These are phyloP conservation scores for Cyclophora punctaria DNA, from an alignment of 2,888 invertebrate species.

Conservation along the genomic window DNA sequence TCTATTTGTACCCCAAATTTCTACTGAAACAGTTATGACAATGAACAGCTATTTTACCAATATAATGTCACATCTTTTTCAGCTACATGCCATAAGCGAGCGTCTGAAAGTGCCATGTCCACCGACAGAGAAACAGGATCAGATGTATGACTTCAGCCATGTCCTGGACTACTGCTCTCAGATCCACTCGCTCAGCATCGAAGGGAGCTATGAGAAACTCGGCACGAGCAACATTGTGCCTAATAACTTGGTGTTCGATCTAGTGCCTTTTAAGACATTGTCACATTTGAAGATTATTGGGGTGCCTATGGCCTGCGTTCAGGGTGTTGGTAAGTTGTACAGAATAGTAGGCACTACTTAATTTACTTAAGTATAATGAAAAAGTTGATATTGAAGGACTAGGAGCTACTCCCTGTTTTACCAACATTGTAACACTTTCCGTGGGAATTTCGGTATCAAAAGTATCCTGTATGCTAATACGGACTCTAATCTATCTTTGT, in stretches of 20 bases:
- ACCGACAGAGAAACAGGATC: slow-evolving; percentile 83
- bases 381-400: no score
- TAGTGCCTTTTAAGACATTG: slow-evolving; percentile 89
- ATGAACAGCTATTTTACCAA: neutral
- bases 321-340: slow-evolving; percentile 71
- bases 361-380: no score
- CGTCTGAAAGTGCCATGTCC: slow-evolving; percentile 91
- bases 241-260: slow-evolving; percentile 85
- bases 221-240: slow-evolving; percentile 90
- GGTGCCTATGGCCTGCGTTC: slow-evolving; percentile 80
- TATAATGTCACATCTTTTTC: slow-evolving; percentile 17
- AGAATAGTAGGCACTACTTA: no score
- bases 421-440: no score
- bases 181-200: slow-evolving; percentile 79
- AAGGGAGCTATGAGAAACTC: slow-evolving; percentile 79
- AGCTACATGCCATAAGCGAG: slow-evolving; percentile 93
- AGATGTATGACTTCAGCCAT: slow-evolving; percentile 91
- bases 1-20: no score
- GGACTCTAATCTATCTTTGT: no score
- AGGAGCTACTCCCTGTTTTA: no score
- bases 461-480: no score
- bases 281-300: slow-evolving; percentile 80
- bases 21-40: no score
- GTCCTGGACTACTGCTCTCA: slow-evolving; percentile 91
- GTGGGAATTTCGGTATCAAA: no score